Evolutionary conservation across 2,888 invertebrate genomes (phyloP).

Genomic region (Tenthredo mesomela): DNA sequence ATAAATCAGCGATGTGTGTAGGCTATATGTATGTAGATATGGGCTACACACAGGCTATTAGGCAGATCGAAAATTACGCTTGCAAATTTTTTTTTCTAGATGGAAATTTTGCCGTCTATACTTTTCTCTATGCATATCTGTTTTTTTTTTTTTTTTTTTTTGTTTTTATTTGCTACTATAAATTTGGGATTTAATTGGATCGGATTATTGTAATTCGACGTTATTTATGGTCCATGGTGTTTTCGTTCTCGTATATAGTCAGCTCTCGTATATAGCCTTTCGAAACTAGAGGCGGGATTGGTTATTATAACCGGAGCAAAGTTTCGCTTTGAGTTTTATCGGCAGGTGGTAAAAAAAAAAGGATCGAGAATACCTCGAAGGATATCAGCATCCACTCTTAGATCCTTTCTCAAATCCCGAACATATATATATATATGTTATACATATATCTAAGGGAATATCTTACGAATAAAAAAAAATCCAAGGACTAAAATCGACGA

Average conservation of each 20-base stretch:
- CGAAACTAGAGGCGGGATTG: conserved; percentile 66
- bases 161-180: conserved; percentile 70
- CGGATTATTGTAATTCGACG: conserved; percentile 74
- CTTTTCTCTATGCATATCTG: neutral
- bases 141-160: no score
- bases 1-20: conserved; percentile 11
- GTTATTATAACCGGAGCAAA: conserved; percentile 71
- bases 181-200: conserved; percentile 75
- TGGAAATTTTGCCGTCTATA: conserved; percentile 68
- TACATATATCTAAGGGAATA: neutral
- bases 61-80: conserved; percentile 73
- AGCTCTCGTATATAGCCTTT: conserved; percentile 50
- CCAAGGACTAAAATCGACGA: neutral
- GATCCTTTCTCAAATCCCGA: neutral
- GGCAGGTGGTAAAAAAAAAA: conserved; percentile 61
- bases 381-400: neutral
- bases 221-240: conserved; percentile 69
- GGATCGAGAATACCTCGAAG: neutral
- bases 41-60: conserved; percentile 60
- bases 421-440: neutral
- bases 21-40: neutral
- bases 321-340: conserved; percentile 62
- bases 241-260: neutral
- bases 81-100: conserved; percentile 70
- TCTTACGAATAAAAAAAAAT: neutral